Base-by-base conservation (phyloP, 2,797 vertebrate genomes). In the Leptoclinus maculatus region DNA sequence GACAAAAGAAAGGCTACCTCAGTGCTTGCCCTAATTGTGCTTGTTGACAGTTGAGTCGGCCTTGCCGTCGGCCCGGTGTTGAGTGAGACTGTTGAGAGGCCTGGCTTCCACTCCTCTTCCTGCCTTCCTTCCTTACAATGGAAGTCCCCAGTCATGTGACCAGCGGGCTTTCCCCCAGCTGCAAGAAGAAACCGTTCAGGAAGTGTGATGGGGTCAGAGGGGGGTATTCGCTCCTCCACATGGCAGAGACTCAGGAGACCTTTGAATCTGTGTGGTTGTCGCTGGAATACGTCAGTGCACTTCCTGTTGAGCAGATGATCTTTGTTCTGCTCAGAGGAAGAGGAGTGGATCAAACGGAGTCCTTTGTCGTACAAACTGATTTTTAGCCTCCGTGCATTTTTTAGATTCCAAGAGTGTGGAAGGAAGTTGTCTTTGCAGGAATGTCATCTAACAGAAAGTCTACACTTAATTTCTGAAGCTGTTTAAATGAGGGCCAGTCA, bases 41-140 rank as follows among this genome's bases (percentile, higher is more conserved):
- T 19, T 93, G 93, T 87, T 93, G 94, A 95, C 92, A 94, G 91
- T 91, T 10, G 68, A 49, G 71, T 74, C 72, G 83, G 91, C 93
- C 94, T 95, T 92, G 89, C 83, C 79, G 83, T 71, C 27, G 41
- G 49, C 47, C 58, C 41, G 58, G 68, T 74, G 94, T 68, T 91
- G 94, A 95, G 84, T 93, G 93, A 93, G 27, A 16, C 88, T 27
- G 93, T 74, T 88, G 91, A 93, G 83, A 91, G 87, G 53, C 54
- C 80, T 34, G 56, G 73, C 88, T 90, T 93, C 91, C 82, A 87
- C 87, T 79, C 82, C 75, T 78, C 88, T 94, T 95, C 94, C 95
- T 93, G 92, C 82, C 84, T 87, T 27, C 72, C 78, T 23, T 34
- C 78, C 75, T 89, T 75, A 94, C 92, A 95, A 93, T 93, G 89